Evolutionary conservation across 2,113 vertebrate species (phyloP).

Genomic region (Loxodonta africana): DNA sequence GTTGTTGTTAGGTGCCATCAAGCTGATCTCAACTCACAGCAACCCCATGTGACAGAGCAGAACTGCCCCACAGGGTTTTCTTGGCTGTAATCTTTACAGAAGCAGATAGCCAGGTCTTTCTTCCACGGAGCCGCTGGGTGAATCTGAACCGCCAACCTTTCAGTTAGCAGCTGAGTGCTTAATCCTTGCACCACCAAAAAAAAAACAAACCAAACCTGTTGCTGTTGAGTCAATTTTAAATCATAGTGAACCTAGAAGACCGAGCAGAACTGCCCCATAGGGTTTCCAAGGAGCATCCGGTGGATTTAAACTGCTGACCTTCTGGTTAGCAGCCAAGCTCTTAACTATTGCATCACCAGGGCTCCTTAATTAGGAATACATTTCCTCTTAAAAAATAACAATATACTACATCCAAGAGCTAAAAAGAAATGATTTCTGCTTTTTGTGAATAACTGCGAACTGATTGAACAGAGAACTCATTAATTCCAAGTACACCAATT

Average conservation of each 20-base stretch:
- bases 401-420: background rate
- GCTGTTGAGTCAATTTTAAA: too few species aligned
- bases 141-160: background rate
- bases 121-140: background rate
- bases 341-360: background rate
- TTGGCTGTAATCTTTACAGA: background rate
- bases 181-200: background rate
- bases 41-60: background rate
- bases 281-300: too few species aligned
- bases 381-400: slow-evolving; percentile 19
- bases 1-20: background rate
- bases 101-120: background rate
- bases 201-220: too few species aligned
- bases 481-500: background rate
- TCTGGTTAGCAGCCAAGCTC: background rate
- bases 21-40: background rate
- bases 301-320: background rate
- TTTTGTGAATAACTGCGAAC: background rate
- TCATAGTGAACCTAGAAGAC: too few species aligned
- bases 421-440: slow-evolving; percentile 24
- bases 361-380: background rate
- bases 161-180: background rate
- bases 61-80: background rate
- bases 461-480: background rate
- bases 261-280: too few species aligned